These are phyloP conservation scores for Adelphocoris suturalis DNA, from an alignment of 2,888 invertebrate genomes.

Conservation along the genomic window DNA sequence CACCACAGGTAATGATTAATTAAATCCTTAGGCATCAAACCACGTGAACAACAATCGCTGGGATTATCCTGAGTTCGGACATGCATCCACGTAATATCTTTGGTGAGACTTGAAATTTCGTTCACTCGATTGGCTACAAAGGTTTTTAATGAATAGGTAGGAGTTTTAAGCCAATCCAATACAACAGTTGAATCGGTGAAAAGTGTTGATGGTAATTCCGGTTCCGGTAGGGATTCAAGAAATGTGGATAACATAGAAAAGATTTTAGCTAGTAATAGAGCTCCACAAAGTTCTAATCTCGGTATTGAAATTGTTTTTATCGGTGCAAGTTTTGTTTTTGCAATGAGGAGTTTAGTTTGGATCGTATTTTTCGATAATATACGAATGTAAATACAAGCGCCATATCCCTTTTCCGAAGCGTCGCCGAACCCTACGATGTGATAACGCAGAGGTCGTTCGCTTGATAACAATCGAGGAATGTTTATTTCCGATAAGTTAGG, in stretches of 20 bases:
- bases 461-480: conserved; percentile 40
- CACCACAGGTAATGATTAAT: neutral
- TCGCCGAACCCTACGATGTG: conserved; percentile 47
- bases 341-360: neutral
- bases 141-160: neutral
- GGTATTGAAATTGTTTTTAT: neutral
- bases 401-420: conserved; percentile 46
- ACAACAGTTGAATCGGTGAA: neutral
- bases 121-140: conserved; percentile 44
- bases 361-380: neutral
- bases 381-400: conserved; percentile 59
- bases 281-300: neutral
- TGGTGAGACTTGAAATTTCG: neutral
- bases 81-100: conserved; percentile 49
- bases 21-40: neutral
- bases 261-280: neutral
- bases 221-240: neutral
- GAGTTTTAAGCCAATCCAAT: neutral
- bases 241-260: neutral
- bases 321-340: neutral
- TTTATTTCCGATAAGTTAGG: conserved; percentile 26
- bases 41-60: neutral
- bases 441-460: neutral
- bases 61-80: conserved; percentile 76
- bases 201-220: neutral